Evolutionary conservation across 2,888 invertebrate genomes (phyloP).

Genomic region (Bugula neritina): DNA sequence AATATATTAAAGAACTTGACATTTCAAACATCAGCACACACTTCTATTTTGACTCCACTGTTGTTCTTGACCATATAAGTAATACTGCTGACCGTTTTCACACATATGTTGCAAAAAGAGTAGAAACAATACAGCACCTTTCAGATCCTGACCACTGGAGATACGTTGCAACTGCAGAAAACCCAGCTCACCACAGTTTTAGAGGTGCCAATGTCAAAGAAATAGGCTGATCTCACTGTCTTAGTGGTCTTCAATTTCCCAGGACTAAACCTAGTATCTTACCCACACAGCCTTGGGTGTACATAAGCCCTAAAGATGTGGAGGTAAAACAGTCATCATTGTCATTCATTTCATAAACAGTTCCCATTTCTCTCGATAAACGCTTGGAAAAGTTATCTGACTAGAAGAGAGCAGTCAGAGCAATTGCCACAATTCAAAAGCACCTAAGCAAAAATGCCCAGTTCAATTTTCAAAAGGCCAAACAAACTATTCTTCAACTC

Average conservation of each 20-base stretch:
- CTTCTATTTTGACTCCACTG: not conserved
- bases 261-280: conserved; percentile 17
- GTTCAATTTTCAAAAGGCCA: conserved; percentile 10
- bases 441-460: not conserved
- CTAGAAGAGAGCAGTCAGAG: conserved; percentile 10
- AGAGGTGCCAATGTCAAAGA: conserved; percentile 30
- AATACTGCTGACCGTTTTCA: not conserved
- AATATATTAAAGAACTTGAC: not conserved
- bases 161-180: conserved; percentile 12
- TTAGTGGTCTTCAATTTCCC: conserved; percentile 30
- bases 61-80: not conserved
- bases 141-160: not conserved
- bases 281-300: not conserved
- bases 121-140: not conserved
- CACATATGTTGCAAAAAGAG: not conserved
- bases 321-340: conserved; percentile 29
- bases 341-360: not conserved
- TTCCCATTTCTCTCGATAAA: not conserved
- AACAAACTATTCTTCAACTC: not conserved
- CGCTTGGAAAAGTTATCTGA: not conserved
- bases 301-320: conserved; percentile 27
- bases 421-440: conserved; percentile 6
- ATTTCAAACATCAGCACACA: not conserved
- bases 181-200: conserved; percentile 35
- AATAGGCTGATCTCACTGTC: conserved; percentile 28